A percentile compares a stretch with the other conserved stretches of the same genome.
These are phyloP conservation scores for Chrysochloris asiatica DNA, from an alignment of 2,113 vertebrate genomes.

Conservation along the genomic window DNA sequence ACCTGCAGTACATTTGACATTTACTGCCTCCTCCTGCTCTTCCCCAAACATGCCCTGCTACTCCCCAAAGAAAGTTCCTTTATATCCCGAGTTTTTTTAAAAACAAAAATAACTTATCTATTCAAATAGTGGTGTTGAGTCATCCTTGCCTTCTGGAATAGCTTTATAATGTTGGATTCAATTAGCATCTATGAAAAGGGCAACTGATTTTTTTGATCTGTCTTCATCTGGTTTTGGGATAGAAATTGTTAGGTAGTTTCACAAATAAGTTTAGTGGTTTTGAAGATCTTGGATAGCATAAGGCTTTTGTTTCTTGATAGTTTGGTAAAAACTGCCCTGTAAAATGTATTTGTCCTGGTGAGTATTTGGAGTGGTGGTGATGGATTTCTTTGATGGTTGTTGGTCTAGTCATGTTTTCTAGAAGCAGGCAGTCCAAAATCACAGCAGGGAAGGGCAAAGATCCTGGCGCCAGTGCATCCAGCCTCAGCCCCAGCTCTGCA, in stretches of 20 bases:
- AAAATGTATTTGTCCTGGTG: not conserved
- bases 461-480: accelerated
- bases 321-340: not conserved
- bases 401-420: not conserved
- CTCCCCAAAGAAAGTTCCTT: not conserved
- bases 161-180: not conserved
- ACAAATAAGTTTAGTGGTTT: not conserved
- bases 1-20: not conserved
- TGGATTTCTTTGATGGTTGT: not conserved
- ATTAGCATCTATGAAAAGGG: not conserved
- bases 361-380: not conserved
- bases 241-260: not conserved
- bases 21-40: not conserved
- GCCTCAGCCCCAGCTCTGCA: not conserved
- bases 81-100: not conserved
- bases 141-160: constrained; percentile 14
- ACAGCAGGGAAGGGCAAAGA: not conserved
- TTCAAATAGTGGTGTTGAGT: not conserved
- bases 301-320: not conserved
- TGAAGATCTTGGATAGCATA: not conserved
- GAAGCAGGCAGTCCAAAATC: not conserved
- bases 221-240: constrained; percentile 32
- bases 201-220: not conserved
- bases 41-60: not conserved
- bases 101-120: not conserved